These are phyloP conservation scores for Archivesica marissinica DNA, from an alignment of 1,140 invertebrate species.

Conservation along the genomic window DNA sequence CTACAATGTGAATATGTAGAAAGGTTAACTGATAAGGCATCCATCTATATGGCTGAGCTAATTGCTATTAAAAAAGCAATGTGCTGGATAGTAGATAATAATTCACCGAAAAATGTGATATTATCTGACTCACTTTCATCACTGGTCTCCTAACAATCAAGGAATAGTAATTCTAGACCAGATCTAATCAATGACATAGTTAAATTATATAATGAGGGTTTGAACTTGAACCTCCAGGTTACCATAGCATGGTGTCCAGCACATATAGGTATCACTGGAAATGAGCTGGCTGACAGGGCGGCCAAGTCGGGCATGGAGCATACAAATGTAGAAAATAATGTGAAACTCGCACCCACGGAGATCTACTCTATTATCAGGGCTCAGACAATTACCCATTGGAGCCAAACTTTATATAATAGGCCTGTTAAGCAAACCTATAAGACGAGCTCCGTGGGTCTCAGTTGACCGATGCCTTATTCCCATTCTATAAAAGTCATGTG, in stretches of 20 bases:
- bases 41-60: conserved; percentile 19
- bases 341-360: too few species aligned
- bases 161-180: conserved; percentile 14
- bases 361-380: too few species aligned
- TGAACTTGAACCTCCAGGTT: neutral
- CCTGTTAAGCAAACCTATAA: too few species aligned
- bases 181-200: neutral
- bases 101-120: neutral
- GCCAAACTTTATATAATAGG: too few species aligned
- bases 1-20: neutral
- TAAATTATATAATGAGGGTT: neutral
- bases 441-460: too few species aligned
- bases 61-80: neutral
- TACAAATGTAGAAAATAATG: too few species aligned
- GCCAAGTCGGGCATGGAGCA: too few species aligned
- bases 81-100: conserved; percentile 6
- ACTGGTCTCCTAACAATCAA: neutral
- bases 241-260: neutral
- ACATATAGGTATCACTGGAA: neutral
- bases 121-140: conserved; percentile 14
- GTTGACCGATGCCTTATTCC: too few species aligned
- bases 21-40: neutral
- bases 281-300: too few species aligned
- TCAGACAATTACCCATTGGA: too few species aligned
- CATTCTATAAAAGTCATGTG: too few species aligned